Conservation (phyloP, 2,888 invertebrate species). For the Polyploca ridens region DNA sequence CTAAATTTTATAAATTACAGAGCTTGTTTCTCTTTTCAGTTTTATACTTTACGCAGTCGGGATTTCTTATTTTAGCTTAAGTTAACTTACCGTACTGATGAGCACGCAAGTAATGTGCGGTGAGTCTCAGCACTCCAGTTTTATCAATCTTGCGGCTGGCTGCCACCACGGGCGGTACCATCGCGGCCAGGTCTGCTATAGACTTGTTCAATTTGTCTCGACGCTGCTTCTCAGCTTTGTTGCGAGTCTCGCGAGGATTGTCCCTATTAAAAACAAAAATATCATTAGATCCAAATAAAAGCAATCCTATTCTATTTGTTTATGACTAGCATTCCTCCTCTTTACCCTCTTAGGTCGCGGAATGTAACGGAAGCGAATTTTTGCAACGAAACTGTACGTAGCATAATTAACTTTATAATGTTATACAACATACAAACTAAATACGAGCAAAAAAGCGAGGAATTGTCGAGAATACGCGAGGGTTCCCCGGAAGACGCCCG, state of each 20-base stretch:
- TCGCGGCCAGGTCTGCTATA: slow-evolving; percentile 90
- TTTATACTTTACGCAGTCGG: not conserved
- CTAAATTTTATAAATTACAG: too few relatives aligned
- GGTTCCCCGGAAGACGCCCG: too few relatives aligned
- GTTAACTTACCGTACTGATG: slow-evolving; percentile 85
- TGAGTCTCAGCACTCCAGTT: slow-evolving; percentile 93
- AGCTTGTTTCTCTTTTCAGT: too few relatives aligned
- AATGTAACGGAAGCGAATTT: too few relatives aligned
- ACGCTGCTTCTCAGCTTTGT: slow-evolving; percentile 95
- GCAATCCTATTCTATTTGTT: too few relatives aligned
- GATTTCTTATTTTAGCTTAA: not conserved
- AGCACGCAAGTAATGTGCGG: slow-evolving; percentile 92
- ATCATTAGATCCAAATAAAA: not conserved
- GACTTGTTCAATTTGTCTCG: slow-evolving; percentile 94
- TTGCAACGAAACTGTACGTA: too few relatives aligned
- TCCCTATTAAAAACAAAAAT: slow-evolving; percentile 48
- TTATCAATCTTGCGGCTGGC: slow-evolving; percentile 94
- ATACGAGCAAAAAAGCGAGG: too few relatives aligned
- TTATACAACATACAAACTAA: too few relatives aligned
- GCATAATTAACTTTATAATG: too few relatives aligned
- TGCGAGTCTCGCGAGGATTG: slow-evolving; percentile 88
- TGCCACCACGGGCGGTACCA: slow-evolving; percentile 92
- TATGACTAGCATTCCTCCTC: too few relatives aligned
- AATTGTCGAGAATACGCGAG: too few relatives aligned
- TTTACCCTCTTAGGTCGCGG: too few relatives aligned